Conservation (phyloP, 2,797 vertebrate genomes). For the Leptodactylus fallax region DNA sequence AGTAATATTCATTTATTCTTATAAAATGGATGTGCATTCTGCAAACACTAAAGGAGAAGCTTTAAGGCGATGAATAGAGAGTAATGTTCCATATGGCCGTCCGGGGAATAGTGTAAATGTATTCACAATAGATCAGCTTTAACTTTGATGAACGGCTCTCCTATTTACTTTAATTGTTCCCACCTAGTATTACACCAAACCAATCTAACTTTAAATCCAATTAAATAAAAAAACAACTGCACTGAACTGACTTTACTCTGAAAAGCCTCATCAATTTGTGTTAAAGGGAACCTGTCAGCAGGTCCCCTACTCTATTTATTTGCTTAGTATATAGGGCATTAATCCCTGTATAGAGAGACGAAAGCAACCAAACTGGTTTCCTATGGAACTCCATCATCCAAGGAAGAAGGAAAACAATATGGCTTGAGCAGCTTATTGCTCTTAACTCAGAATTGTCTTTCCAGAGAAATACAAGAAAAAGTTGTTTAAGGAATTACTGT, state of each 20-base stretch:
- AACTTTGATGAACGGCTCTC: conserved; percentile 70
- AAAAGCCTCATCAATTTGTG: conserved; percentile 68
- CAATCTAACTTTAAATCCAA: conserved; percentile 70
- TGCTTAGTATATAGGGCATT: background rate
- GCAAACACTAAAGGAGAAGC: background rate
- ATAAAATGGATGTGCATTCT: background rate
- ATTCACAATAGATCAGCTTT: conserved; percentile 68
- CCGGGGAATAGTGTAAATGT: conserved; percentile 64
- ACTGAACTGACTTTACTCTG: conserved; percentile 58
- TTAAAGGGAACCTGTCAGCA: conserved; percentile 59
- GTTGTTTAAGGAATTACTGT: too few relatives aligned
- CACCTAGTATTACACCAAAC: conserved; percentile 67
- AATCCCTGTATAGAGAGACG: background rate
- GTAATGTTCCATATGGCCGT: conserved; percentile 35
- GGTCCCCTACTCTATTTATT: conserved; percentile 5
- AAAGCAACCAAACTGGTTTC: background rate
- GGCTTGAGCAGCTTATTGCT: background rate
- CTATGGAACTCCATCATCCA: background rate
- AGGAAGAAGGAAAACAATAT: background rate
- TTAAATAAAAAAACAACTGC: conserved; percentile 66
- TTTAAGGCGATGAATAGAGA: background rate
- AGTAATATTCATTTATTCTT: background rate
- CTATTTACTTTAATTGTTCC: conserved; percentile 71
- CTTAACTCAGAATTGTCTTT: background rate
- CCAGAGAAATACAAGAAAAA: background rate